Conservation (phyloP, 37 sponge, comb jelly and placozoan genomes). For the Cladorhizidae sp. region DNA sequence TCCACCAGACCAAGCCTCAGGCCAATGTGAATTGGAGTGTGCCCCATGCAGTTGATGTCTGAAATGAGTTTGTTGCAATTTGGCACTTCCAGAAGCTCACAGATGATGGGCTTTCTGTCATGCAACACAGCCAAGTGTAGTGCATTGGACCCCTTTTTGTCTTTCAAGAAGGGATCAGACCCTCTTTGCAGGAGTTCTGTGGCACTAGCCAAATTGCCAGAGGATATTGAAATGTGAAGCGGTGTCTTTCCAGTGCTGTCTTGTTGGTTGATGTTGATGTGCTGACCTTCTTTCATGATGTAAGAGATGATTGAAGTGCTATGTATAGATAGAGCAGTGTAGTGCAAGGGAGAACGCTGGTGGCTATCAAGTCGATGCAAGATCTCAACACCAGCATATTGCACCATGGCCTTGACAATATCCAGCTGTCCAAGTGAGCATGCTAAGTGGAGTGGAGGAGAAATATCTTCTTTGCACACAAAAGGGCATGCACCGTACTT, state of each 20-base stretch:
- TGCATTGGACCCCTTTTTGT: constrained; percentile 36
- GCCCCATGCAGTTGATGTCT: constrained; percentile 18
- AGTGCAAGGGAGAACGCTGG: constrained; percentile 53
- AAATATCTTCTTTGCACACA: constrained; percentile 29
- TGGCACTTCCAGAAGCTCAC: constrained; percentile 17
- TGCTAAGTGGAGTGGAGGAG: constrained; percentile 75
- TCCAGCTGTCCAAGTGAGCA: constrained; percentile 65
- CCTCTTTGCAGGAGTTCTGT: constrained; percentile 42
- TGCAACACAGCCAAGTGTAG: constrained; percentile 56
- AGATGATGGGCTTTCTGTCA: constrained; percentile 26
- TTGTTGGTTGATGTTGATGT: constrained; percentile 14
- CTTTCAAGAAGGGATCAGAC: constrained; percentile 26
- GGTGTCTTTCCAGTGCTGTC: constrained; percentile 68
- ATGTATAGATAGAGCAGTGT: constrained; percentile 32
- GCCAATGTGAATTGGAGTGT: constrained; percentile 52
- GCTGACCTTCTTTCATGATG: constrained; percentile 41
- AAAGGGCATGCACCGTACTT: constrained; percentile 62
- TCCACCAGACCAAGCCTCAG: constrained; percentile 8
- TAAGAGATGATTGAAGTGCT: constrained; percentile 28
- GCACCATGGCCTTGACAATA: constrained; percentile 57
- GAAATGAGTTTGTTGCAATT: constrained; percentile 22
- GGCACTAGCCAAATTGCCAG: constrained; percentile 44
- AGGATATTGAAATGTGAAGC: constrained; percentile 53
- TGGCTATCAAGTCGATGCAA: constrained; percentile 13
- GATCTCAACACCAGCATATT: constrained; percentile 20